Evolutionary conservation across 2,113 vertebrate species (phyloP), one percentile per base, ranked within the genome.

Genomic region (Gnathonemus echidnorhynchus): DNA sequence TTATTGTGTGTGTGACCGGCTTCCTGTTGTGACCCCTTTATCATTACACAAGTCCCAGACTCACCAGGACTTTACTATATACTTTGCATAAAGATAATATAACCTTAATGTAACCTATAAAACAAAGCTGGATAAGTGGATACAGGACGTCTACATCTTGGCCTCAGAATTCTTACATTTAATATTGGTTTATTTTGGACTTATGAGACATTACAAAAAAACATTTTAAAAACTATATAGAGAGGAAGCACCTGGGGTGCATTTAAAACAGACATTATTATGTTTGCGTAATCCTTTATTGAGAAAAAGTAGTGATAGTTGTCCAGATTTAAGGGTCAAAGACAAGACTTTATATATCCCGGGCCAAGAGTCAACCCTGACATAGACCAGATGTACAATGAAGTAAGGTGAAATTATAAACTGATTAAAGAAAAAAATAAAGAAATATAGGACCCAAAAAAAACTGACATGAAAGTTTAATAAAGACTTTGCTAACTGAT

Each of bases 181-280:
- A 31, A 87, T 87, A 31, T 53, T 58, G 11, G 50, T 56, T 19
- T 53, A 87, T 21, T 87, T 53, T 87, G 86, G 86, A 88, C 87
- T 45, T 31, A 66, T 9, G 35, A n/a, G 56, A 39, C 35, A 62
- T 19, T 17, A 58, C 19, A 39, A 35, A 39, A 39, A 24, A n/a
- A 24, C 87, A 86, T 49, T 21, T n/a, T n/a, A 39, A 42, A 89
- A 74, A 84, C 11, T 87, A 27, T 58, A 88, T 48, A 21, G 39
- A 62, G 74, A 93, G 93, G 91, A 94, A 93, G 91, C 94, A 95
- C 94, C 93, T 95, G 94, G 92, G 92, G 92, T 93, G 90, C 91
- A 95, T 95, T 94, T 93, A 89, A 88, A 90, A 50, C 48, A 66
- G 86, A 93, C 92, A 91, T 86, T 93, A 92, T 92, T 93, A 92